Evolutionary conservation across 1,140 invertebrate genomes (phyloP), one percentile per base, ranked within the genome.

Genomic region (Diorhabda carinulata): DNA sequence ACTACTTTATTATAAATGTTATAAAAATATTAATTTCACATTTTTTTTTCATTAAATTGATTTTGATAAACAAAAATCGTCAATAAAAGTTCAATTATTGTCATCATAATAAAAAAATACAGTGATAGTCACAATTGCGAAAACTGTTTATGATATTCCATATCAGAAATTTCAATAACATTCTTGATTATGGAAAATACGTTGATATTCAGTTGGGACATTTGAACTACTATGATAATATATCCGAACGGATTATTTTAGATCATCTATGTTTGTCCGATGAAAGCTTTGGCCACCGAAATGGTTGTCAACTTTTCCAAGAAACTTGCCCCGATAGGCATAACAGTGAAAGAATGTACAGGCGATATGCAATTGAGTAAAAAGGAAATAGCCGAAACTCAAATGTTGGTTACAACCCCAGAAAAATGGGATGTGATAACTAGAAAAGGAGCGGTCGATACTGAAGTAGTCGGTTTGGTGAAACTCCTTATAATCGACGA

Each of bases 391-490:
- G 86, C 90, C 40, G 89, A 96, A 77, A 99, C 98, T 0, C 97
- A 99, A 83, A 98, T 99, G 90, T 87, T 99, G 25, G 94, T 99
- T 3, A 97, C 97, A 2, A 99, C 98, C 0, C 98, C 98, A 1
- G 98, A 99, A 83, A 99, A 99, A 80, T 99, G 98, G 97, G 98
- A 99, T 83, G 96, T 99, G 9, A 95, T 99, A 2, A 99, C 98
- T 0, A 84, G 98, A 67, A 99, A 99, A 84, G 80, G 80, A 57
- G 75, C 80, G 62, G 94, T 96, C 44, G 97, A 99, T 82, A 92
- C 95, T 61, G 92, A 93, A 57, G 80, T 99, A 10, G 91, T 94
- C 3, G 92, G 92, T 77, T 86, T 98, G 56, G 96, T 99, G 0
- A 93, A 94, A 78, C 83, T 99, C 6, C 83, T 99, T 0, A 99